A percentile compares a stretch with the other conserved stretches of the same genome.
These are phyloP conservation scores for Orchestia grillus DNA, from an alignment of 1,140 invertebrate species.

Conservation along the genomic window DNA sequence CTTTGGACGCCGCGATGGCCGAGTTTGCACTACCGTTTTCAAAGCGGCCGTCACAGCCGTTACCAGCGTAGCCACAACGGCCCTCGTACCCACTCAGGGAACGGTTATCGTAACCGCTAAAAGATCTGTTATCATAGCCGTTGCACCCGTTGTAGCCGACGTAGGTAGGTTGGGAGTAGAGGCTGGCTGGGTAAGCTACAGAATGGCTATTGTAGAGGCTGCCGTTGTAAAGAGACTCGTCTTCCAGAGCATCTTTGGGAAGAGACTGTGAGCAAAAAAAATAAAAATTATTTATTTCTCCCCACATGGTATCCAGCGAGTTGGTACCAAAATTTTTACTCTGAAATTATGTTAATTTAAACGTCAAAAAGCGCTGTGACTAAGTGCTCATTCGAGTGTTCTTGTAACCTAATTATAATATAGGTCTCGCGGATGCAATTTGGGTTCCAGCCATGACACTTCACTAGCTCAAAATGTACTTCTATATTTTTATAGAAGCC, in stretches of 20 bases:
- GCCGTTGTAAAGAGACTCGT: slow-evolving; percentile 45
- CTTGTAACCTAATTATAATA: too few species aligned
- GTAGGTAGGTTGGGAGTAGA: slow-evolving; percentile 25
- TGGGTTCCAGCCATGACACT: too few species aligned
- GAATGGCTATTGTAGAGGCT: neutral
- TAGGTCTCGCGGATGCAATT: too few species aligned
- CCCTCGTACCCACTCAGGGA: neutral
- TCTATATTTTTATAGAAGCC: too few species aligned
- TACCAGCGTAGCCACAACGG: neutral
- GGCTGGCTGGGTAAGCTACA: slow-evolving; percentile 15
- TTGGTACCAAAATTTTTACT: too few species aligned
- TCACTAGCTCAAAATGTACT: too few species aligned
- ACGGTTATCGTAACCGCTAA: slow-evolving; percentile 11
- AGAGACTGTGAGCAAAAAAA: neutral
- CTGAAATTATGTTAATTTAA: too few species aligned
- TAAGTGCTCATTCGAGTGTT: too few species aligned
- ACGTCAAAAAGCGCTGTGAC: too few species aligned
- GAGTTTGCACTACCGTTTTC: neutral
- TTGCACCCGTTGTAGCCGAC: slow-evolving; percentile 7
- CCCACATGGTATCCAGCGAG: too few species aligned
- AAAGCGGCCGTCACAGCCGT: slow-evolving; percentile 12
- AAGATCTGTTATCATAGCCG: slow-evolving; percentile 35
- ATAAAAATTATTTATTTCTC: neutral
- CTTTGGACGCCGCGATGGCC: neutral
- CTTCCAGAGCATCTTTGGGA: slow-evolving; percentile 6